Conservation (phyloP, 2,797 vertebrate species). For the Dromococcyx pavoninus region DNA sequence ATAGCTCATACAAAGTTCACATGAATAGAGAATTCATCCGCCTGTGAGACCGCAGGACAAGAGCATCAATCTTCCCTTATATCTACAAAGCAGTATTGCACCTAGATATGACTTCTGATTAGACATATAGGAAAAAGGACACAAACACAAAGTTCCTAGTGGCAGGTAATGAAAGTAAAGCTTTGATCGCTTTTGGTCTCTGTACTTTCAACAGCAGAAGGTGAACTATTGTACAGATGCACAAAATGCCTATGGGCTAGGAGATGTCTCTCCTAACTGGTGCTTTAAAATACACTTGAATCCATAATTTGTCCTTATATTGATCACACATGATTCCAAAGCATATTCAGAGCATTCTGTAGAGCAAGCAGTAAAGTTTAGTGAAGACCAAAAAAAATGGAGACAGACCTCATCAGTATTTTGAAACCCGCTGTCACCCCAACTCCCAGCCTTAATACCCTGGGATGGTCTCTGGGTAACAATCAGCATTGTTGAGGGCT, state of each 20-base stretch:
- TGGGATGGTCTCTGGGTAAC: neutral
- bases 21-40: neutral
- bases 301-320: neutral
- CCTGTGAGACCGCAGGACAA: neutral
- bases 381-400: accelerated
- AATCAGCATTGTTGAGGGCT: accelerated
- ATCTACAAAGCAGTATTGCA: neutral
- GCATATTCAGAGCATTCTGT: neutral
- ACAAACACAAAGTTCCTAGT: neutral
- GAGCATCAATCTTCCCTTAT: neutral
- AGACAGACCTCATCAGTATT: neutral
- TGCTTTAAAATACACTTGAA: neutral
- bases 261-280: neutral
- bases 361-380: neutral
- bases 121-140: neutral
- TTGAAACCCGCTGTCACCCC: neutral
- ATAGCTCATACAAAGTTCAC: neutral
- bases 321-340: neutral
- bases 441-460: neutral
- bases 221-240: neutral
- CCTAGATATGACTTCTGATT: neutral
- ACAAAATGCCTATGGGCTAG: neutral
- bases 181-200: slow-evolving; percentile 8
- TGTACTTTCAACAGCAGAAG: neutral
- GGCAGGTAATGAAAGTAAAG: neutral